These are phyloP conservation scores for Himalopsyche kuldschensis DNA, from an alignment of 2,888 invertebrate species.

Conservation along the genomic window DNA sequence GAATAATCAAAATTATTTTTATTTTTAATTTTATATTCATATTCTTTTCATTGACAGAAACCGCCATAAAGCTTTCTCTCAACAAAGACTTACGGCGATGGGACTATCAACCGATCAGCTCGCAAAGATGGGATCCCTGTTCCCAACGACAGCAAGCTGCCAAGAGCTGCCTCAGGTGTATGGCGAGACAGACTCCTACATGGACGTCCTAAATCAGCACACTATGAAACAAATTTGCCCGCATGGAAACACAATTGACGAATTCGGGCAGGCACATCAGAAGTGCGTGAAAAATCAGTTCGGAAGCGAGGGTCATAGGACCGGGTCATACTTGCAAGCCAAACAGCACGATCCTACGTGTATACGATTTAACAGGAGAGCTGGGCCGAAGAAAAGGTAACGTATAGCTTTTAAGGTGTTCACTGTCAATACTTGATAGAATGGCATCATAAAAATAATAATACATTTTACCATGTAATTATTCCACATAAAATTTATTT, in stretches of 20 bases:
- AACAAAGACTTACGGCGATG: constrained; percentile 57
- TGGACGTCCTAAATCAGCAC: constrained; percentile 46
- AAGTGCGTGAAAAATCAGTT: constrained; percentile 55
- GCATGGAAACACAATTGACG: constrained; percentile 55
- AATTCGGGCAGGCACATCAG: constrained; percentile 58
- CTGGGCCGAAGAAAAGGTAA: constrained; percentile 48
- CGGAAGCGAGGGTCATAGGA: constrained; percentile 44
- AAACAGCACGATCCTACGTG: constrained; percentile 58
- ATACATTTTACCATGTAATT: too few relatives aligned
- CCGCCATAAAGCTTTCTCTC: constrained; percentile 59
- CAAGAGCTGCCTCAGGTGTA: constrained; percentile 57
- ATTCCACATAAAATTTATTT: too few relatives aligned
- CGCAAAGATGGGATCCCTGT: constrained; percentile 56
- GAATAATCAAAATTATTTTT: too few relatives aligned
- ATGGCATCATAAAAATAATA: too few relatives aligned
- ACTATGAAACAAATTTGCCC: constrained; percentile 53
- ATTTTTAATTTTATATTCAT: too few relatives aligned
- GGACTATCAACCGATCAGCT: constrained; percentile 57
- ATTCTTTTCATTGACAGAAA: constrained; percentile 50
- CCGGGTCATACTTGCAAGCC: constrained; percentile 44
- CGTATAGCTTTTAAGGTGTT: constrained; percentile 43
- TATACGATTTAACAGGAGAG: constrained; percentile 58
- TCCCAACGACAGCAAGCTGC: constrained; percentile 56
- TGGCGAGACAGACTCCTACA: constrained; percentile 56
- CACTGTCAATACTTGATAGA: too few relatives aligned